Evolutionary conservation across 37 sponge, comb jelly and placozoan species (phyloP).

Genomic region (Eunapius fragilis): DNA sequence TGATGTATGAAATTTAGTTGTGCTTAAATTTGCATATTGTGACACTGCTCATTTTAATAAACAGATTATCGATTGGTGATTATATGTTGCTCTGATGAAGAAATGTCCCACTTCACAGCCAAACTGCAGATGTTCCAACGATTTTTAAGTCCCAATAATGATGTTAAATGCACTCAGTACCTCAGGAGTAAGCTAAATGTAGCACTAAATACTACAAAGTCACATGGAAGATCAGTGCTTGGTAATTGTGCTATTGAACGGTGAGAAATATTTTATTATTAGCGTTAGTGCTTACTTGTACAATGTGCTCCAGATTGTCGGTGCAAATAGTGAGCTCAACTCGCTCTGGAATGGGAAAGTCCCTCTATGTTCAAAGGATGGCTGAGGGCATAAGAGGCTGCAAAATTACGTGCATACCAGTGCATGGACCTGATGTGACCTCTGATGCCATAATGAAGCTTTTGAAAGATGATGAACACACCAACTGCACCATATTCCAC

Average conservation of each 20-base stretch:
- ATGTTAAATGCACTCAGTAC: conserved; percentile 17
- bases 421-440: conserved; percentile 69
- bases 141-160: background rate
- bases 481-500: conserved; percentile 40
- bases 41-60: too few relatives aligned
- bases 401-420: conserved; percentile 17
- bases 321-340: conserved; percentile 49
- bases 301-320: conserved; percentile 25
- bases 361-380: conserved; percentile 53
- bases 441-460: conserved; percentile 46
- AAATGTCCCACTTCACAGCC: conserved; percentile 56
- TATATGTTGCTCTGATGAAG: conserved; percentile 65
- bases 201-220: too few relatives aligned
- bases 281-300: background rate
- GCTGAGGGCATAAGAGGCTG: conserved; percentile 13
- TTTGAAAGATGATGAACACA: background rate
- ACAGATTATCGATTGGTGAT: conserved; percentile 66
- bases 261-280: background rate
- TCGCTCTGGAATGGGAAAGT: conserved; percentile 83
- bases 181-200: conserved; percentile 6
- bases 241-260: background rate
- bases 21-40: too few relatives aligned
- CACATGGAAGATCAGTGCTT: too few relatives aligned
- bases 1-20: too few relatives aligned
- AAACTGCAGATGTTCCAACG: conserved; percentile 29